Percentiles rank a stretch among this genome's conserved stretches.
These are phyloP conservation scores for Hippasteria phrygiana DNA, from an alignment of 53 echinoderm and acorn worm genomes.

Conservation along the genomic window DNA sequence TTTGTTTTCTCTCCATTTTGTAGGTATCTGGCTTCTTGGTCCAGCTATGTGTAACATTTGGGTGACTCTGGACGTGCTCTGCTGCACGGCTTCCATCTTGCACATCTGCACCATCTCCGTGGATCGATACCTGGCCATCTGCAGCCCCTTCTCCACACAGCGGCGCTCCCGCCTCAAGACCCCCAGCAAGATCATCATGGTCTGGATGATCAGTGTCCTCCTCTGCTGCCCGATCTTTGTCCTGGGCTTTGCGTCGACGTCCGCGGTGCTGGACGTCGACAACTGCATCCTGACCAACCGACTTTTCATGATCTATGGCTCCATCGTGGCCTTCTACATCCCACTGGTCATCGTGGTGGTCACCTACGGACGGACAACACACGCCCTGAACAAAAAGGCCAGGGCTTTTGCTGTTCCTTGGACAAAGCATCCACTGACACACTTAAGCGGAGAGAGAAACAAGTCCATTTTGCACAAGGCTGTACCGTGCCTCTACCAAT, in stretches of 20 bases:
- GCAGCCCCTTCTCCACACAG: constrained; percentile 74
- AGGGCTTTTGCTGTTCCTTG: neutral
- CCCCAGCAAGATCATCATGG: constrained; percentile 75
- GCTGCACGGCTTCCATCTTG: constrained; percentile 90
- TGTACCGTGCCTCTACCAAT: neutral
- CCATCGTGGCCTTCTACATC: constrained; percentile 86
- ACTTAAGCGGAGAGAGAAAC: neutral
- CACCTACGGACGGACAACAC: constrained; percentile 75
- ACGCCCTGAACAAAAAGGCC: constrained; percentile 74
- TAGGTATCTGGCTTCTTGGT: constrained; percentile 84
- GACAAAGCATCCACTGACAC: neutral
- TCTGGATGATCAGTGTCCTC: constrained; percentile 76
- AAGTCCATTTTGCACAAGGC: neutral
- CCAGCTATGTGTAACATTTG: constrained; percentile 78
- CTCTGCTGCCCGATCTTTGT: constrained; percentile 84
- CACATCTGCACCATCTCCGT: constrained; percentile 91
- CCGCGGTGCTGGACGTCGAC: constrained; percentile 64
- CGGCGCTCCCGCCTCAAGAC: constrained; percentile 57
- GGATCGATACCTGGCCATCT: constrained; percentile 90
- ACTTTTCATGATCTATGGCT: constrained; percentile 85
- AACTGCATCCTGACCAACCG: constrained; percentile 71
- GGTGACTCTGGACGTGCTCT: constrained; percentile 86
- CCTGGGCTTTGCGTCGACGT: constrained; percentile 59
- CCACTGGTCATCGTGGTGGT: constrained; percentile 80
- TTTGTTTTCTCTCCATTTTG: too few species aligned